Evolutionary conservation across 2,888 invertebrate genomes (phyloP).

Genomic region (Chromoteleia sp.): DNA sequence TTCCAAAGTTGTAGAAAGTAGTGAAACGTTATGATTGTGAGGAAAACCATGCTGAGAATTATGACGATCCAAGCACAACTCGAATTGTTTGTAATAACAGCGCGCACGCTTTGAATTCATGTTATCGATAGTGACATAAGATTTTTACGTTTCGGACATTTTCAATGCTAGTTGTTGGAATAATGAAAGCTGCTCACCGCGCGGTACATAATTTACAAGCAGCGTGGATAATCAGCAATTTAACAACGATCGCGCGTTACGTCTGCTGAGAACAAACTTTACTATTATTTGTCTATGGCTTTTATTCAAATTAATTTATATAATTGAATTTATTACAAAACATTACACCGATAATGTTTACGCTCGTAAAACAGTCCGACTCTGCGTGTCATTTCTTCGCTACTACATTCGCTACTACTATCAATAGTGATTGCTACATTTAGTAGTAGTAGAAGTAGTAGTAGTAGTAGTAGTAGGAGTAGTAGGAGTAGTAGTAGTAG

Average conservation of each 20-base stretch:
- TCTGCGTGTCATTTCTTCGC: too few species aligned
- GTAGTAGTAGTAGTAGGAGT: too few species aligned
- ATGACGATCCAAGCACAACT: constrained; percentile 38
- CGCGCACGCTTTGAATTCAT: constrained; percentile 20
- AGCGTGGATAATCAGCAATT: neutral
- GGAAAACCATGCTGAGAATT: constrained; percentile 12
- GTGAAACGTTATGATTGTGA: constrained; percentile 7
- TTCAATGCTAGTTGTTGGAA: neutral
- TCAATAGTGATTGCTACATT: too few species aligned
- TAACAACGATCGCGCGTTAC: neutral
- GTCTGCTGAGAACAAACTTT: too few species aligned
- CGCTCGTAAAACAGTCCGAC: too few species aligned
- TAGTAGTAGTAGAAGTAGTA: too few species aligned
- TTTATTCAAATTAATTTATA: too few species aligned
- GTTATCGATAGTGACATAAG: constrained; percentile 45
- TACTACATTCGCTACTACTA: too few species aligned
- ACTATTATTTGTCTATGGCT: too few species aligned
- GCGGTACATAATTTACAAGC: constrained; percentile 10
- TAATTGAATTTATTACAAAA: too few species aligned
- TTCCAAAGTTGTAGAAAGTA: constrained; percentile 49
- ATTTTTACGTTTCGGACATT: constrained; percentile 12
- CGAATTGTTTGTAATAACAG: constrained; percentile 39
- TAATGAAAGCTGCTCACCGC: constrained; percentile 29
- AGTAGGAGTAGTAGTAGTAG: too few species aligned
- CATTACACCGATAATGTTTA: too few species aligned